A percentile compares a stretch with the other conserved stretches of the same genome.
Conservation (phyloP, 2,888 invertebrate genomes). For the Drosophila nr. perissopoda region DNA sequence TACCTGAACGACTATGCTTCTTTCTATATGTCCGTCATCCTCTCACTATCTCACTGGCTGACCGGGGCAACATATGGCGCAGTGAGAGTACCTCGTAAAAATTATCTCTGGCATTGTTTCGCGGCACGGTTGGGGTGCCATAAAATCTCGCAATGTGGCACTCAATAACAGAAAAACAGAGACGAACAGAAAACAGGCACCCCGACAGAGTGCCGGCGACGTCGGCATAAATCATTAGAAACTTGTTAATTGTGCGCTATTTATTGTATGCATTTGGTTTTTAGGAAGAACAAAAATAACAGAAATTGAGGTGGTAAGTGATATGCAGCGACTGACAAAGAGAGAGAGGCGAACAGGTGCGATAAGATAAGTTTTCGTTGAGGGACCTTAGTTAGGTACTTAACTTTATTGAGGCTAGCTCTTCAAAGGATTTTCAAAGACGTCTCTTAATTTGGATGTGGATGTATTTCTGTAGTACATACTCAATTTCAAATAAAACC, state of each 20-base stretch:
- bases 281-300: constrained; percentile 32
- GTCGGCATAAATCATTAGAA: constrained; percentile 76
- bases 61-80: constrained; percentile 61
- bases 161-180: constrained; percentile 13
- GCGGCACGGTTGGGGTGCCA: constrained; percentile 72
- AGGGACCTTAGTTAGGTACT: background rate
- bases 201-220: constrained; percentile 34
- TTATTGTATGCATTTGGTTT: constrained; percentile 74
- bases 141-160: constrained; percentile 64
- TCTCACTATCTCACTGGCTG: constrained; percentile 6
- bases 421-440: background rate
- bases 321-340: constrained; percentile 36
- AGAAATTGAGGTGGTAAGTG: constrained; percentile 72
- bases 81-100: constrained; percentile 68
- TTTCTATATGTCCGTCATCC: constrained; percentile 1
- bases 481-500: background rate
- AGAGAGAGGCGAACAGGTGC: constrained; percentile 62
- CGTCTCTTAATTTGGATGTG: background rate
- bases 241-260: constrained; percentile 79
- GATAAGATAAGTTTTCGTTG: constrained; percentile 24
- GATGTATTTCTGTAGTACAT: background rate
- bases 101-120: constrained; percentile 73
- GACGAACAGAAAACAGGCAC: constrained; percentile 26
- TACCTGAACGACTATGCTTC: constrained; percentile 23
- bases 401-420: background rate